Evolutionary conservation across 2,797 vertebrate genomes (phyloP).

Genomic region (Cyprinella venusta): DNA sequence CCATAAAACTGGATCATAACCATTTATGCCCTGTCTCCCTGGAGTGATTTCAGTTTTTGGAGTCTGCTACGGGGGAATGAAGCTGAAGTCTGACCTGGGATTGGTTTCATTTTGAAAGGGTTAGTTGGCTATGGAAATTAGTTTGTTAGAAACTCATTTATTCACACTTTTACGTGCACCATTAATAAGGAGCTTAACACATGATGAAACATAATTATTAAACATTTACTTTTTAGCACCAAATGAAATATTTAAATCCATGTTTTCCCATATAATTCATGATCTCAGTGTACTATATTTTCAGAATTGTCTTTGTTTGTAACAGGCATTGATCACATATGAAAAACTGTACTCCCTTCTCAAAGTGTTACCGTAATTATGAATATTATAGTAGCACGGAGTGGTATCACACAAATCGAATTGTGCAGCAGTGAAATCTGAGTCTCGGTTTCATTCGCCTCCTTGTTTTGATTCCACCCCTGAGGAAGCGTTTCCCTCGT

Average conservation of each 20-base stretch:
- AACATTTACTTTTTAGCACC: too few relatives aligned
- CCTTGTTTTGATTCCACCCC: constrained; percentile 62
- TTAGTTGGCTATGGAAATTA: neutral
- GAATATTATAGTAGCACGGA: constrained; percentile 50
- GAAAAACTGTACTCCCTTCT: constrained; percentile 35
- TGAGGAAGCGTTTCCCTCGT: constrained; percentile 59
- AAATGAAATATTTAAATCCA: constrained; percentile 1
- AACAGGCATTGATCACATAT: constrained; percentile 40
- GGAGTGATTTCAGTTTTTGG: constrained; percentile 30
- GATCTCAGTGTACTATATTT: constrained; percentile 17
- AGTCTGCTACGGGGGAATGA: constrained; percentile 9
- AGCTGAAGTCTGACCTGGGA: constrained; percentile 13
- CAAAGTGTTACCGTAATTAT: constrained; percentile 56
- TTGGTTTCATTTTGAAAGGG: constrained; percentile 1
- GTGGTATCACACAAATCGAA: constrained; percentile 52
- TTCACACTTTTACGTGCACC: neutral
- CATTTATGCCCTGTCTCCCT: constrained; percentile 29
- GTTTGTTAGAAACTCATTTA: constrained; percentile 19
- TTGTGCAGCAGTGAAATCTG: constrained; percentile 55
- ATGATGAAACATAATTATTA: neutral
- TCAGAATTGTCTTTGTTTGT: constrained; percentile 39
- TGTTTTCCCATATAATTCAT: constrained; percentile 1
- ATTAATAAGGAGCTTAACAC: neutral
- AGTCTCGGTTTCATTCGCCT: constrained; percentile 58
- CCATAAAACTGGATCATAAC: constrained; percentile 29